Conservation (phyloP, 2,797 vertebrate species). For the Schizopygopsis pylzovi region DNA sequence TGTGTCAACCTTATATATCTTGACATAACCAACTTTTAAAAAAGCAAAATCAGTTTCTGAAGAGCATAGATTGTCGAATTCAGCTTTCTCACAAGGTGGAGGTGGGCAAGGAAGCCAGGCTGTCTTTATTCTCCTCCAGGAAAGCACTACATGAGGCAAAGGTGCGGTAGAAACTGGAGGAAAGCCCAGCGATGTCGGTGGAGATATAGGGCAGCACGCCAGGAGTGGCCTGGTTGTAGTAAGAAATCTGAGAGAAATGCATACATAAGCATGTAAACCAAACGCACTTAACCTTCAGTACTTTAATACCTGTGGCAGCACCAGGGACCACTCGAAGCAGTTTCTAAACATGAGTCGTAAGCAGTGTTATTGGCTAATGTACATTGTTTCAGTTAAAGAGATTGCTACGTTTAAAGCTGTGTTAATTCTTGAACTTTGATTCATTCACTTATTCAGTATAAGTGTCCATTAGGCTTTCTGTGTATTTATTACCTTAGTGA, state of each 20-base stretch:
- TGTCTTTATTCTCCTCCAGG: slow-evolving; percentile 86
- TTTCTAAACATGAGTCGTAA: slow-evolving; percentile 12
- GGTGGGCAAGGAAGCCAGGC: slow-evolving; percentile 45
- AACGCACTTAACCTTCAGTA: slow-evolving; percentile 23
- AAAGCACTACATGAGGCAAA: slow-evolving; percentile 87
- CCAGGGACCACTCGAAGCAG: slow-evolving; percentile 3
- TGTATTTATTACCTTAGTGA: slow-evolving; percentile 82
- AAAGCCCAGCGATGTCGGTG: slow-evolving; percentile 89
- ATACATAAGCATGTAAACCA: slow-evolving; percentile 1
- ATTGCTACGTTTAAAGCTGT: slow-evolving; percentile 1
- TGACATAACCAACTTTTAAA: not conserved
- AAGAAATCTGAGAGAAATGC: slow-evolving; percentile 83
- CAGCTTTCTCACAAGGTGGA: slow-evolving; percentile 6
- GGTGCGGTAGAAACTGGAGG: slow-evolving; percentile 84
- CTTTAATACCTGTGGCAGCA: slow-evolving; percentile 20
- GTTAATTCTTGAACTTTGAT: slow-evolving; percentile 13
- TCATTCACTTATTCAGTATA: not conserved
- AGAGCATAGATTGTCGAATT: not conserved
- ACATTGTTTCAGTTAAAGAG: slow-evolving; percentile 24
- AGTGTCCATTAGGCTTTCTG: not conserved
- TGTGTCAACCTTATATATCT: not conserved
- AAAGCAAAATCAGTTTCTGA: not conserved
- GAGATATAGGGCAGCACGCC: slow-evolving; percentile 90
- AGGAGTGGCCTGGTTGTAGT: slow-evolving; percentile 93
- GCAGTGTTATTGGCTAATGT: not conserved